phyloP scores from a whole-genome alignment of 1,140 invertebrate genomes.

The Leptinotarsa lineolata region DNA sequence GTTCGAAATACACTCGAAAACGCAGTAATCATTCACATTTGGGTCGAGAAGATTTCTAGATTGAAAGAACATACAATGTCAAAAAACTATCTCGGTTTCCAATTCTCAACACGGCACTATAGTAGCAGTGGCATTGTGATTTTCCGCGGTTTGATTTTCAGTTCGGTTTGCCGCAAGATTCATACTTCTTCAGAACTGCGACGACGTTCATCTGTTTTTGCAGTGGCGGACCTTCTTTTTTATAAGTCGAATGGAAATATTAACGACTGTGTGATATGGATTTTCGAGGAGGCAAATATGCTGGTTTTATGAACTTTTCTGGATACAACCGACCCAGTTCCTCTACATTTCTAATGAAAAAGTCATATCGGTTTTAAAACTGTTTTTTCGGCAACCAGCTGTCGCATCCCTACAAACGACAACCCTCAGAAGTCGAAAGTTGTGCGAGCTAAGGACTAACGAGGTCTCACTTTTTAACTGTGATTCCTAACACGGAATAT shows the following conservation, averaged over 20 bases:
- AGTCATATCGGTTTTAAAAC: no score
- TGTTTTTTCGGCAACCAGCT: no score
- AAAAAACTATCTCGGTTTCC: constrained; percentile 8
- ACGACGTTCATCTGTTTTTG: neutral
- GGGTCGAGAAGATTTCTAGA: neutral
- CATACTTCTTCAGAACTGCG: constrained; percentile 4
- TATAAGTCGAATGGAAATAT: neutral
- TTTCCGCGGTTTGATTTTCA: constrained; percentile 6
- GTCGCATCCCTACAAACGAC: no score
- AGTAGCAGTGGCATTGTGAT: constrained; percentile 7
- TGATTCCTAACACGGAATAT: no score
- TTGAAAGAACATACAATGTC: neutral
- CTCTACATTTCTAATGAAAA: no score
- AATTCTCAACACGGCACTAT: constrained; percentile 1
- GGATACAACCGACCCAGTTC: no score
- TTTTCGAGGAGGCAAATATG: neutral
- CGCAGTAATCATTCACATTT: constrained; percentile 2
- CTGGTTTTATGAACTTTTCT: no score
- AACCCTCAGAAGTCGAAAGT: no score
- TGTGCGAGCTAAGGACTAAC: no score
- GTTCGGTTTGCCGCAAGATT: constrained; percentile 5
- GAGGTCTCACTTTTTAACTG: no score
- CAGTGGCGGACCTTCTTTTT: neutral
- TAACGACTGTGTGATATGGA: neutral
- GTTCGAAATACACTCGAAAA: neutral